Conservation (phyloP, 2,113 vertebrate genomes). For the Sporophila hypoxantha region DNA sequence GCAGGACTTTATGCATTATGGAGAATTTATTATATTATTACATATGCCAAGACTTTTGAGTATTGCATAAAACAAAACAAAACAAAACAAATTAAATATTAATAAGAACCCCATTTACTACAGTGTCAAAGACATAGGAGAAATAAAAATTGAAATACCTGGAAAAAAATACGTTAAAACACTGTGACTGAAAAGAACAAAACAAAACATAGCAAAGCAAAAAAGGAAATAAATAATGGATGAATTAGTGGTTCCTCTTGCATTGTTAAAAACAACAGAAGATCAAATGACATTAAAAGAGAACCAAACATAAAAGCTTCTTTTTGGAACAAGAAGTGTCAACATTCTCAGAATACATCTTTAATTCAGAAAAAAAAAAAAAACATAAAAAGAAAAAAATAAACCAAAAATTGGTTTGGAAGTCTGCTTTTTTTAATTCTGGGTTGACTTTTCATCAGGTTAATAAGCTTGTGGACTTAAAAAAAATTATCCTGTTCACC, state of each 20-base stretch:
- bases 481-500: neutral
- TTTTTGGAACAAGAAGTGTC: constrained; percentile 12
- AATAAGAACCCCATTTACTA: neutral
- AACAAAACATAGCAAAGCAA: constrained; percentile 4
- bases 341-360: neutral
- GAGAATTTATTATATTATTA: neutral
- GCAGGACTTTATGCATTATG: neutral
- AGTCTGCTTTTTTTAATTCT: neutral
- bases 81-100: neutral
- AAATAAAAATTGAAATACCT: constrained; percentile 4
- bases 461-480: neutral
- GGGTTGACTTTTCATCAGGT: neutral
- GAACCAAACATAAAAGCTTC: neutral
- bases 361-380: neutral
- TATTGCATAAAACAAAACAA: neutral
- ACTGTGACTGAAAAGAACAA: constrained; percentile 8
- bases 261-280: constrained; percentile 26
- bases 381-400: neutral
- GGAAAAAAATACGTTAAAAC: neutral
- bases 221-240: constrained; percentile 43
- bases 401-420: neutral
- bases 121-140: neutral
- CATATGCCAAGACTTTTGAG: neutral
- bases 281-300: constrained; percentile 22
- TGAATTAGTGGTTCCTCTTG: constrained; percentile 4